Percentiles rank a stretch among this genome's conserved stretches.
These are phyloP conservation scores for Phaedon cochleariae DNA, from an alignment of 2,888 invertebrate species.

Conservation along the genomic window DNA sequence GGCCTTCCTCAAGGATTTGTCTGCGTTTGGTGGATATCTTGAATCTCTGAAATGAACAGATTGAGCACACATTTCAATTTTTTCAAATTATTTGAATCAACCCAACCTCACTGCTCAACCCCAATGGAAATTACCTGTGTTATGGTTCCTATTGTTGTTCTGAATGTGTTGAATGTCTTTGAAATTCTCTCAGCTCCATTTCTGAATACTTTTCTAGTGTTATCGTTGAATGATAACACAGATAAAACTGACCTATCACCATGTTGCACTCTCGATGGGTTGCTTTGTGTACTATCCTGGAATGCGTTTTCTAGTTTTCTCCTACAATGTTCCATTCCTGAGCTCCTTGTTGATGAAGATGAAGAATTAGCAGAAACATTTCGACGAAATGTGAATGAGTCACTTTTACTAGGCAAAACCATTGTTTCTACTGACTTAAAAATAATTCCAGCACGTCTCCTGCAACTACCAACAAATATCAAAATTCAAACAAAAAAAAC, in stretches of 20 bases:
- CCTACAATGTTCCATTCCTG: constrained; percentile 51
- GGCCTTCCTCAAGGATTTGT: constrained; percentile 66
- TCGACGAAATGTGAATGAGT: constrained; percentile 53
- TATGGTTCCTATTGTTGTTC: constrained; percentile 72
- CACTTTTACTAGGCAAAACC: constrained; percentile 45
- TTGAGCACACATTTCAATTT: not conserved
- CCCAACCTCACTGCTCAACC: no score
- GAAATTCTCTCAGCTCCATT: constrained; percentile 74
- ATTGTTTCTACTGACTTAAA: constrained; percentile 2
- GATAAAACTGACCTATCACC: constrained; percentile 55
- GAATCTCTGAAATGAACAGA: constrained; percentile 61
- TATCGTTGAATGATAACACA: constrained; percentile 66
- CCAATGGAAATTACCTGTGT: constrained; percentile 67
- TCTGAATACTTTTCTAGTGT: constrained; percentile 70
- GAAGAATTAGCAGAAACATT: constrained; percentile 47
- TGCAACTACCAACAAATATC: no score
- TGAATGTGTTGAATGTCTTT: constrained; percentile 71
- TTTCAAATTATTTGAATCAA: no score
- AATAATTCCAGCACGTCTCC: no score
- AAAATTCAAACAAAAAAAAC: constrained; percentile 1
- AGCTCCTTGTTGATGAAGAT: constrained; percentile 44
- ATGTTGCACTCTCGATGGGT: constrained; percentile 16
- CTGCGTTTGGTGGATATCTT: constrained; percentile 66
- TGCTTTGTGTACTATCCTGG: constrained; percentile 44
- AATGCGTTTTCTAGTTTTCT: constrained; percentile 56